Base-by-base conservation (phyloP, 2,113 vertebrate species). In the Theropithecus gelada region DNA sequence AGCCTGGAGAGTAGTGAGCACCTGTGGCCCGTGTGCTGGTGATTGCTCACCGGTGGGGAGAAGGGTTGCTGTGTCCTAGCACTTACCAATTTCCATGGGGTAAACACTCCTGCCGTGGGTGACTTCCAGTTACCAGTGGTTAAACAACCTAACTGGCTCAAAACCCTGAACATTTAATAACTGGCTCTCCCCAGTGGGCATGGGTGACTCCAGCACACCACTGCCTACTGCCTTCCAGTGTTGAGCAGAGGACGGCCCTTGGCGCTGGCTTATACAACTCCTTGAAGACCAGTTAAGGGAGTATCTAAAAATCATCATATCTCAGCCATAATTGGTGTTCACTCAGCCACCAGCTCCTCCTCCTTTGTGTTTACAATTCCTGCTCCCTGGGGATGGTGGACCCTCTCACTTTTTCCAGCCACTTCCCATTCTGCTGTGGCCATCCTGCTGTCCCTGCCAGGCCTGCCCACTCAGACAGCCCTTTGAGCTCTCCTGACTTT, bases 11-110 rank as follows among this genome's bases (percentile, higher is more conserved):
- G 8, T 9, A 8, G 2, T 30, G 22, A 1, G n/a, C 11, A 0
- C 38, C 20, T 32, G 52, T 6, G 25, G 7, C 2, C 0, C 0
- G 0, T 5, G 48, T 17, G 13, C 78, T 4, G 35, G 38, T 12
- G 0, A 8, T 0, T 3, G 32, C 5, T 14, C 78, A 13, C 0
- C 3, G 0, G 1, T 6, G 17, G 7, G 35, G 13, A 38, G 73
- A 25, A 5, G 55, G 1, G 17, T 30, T 17, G 43, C 32, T 57
- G 2, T 2, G 3, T 6, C 0, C n/a, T 1, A 27, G 59, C 6
- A 0, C 2, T 25, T 23, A 70, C 20, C 25, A 3, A 0, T 75
- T 87, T 38, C 92, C 11, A 0, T 6, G 57, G 59, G 78, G 6
- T 38, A 12, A 61, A 45, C 16, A 3, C 68, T 45, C 32, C 30